Evolutionary conservation across 2,797 vertebrate species (phyloP).

Genomic region (Intellagama lesueurii): DNA sequence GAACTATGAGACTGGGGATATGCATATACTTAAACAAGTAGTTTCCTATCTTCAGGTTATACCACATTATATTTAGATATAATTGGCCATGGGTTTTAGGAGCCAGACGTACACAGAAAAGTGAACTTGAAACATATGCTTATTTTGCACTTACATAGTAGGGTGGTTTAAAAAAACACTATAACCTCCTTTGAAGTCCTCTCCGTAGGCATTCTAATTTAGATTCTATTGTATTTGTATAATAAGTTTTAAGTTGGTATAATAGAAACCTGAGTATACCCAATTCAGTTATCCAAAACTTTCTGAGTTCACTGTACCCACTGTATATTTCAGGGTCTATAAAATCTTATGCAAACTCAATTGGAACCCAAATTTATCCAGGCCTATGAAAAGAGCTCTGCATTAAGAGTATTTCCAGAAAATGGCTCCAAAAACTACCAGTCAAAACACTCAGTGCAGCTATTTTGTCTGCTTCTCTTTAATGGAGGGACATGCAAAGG

Average conservation of each 20-base stretch:
- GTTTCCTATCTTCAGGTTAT: constrained; percentile 61
- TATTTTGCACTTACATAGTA: constrained; percentile 41
- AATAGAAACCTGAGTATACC: not conserved
- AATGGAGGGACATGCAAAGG: too few species aligned
- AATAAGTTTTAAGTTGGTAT: constrained; percentile 1
- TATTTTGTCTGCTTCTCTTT: not conserved
- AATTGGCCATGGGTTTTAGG: constrained; percentile 49
- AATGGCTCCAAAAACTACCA: not conserved
- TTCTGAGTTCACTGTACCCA: not conserved
- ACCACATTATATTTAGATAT: constrained; percentile 46
- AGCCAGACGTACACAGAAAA: constrained; percentile 43
- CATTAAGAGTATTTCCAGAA: not conserved
- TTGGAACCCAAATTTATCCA: not conserved
- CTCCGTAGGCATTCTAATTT: constrained; percentile 6
- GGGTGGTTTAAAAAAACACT: constrained; percentile 39
- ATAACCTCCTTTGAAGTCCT: constrained; percentile 49
- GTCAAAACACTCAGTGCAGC: not conserved
- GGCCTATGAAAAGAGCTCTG: not conserved
- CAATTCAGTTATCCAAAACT: not conserved
- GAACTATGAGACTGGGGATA: constrained; percentile 56
- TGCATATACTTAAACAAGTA: constrained; percentile 65
- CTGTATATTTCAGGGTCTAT: not conserved
- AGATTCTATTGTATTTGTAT: constrained; percentile 30
- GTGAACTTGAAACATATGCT: constrained; percentile 47
- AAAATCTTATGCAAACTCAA: not conserved